These are phyloP conservation scores for Pectinophora gossypiella DNA, from an alignment of 1,140 invertebrate genomes.

Conservation along the genomic window DNA sequence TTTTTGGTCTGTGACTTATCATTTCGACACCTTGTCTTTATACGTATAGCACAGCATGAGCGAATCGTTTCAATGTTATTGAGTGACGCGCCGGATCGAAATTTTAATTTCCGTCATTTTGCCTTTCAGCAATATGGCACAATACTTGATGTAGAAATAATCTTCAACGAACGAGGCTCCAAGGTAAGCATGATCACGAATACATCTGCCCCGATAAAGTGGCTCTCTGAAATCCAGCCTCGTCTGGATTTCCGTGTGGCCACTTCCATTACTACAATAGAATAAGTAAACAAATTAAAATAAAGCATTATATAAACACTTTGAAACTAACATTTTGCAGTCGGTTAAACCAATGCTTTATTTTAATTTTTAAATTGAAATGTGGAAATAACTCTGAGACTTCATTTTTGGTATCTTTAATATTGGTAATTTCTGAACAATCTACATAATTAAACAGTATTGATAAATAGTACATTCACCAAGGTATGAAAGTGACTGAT, in stretches of 20 bases:
- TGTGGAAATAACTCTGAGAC: too few species aligned
- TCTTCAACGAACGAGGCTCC: constrained; percentile 99
- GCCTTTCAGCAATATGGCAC: constrained; percentile 96
- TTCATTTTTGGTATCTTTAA: too few species aligned
- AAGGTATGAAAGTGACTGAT: too few species aligned
- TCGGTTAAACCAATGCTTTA: too few species aligned
- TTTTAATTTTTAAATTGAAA: too few species aligned
- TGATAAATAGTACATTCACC: too few species aligned
- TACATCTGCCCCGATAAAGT: constrained; percentile 23
- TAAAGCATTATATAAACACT: not conserved
- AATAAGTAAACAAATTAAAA: not conserved
- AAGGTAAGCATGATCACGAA: constrained; percentile 87
- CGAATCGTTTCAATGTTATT: constrained; percentile 21
- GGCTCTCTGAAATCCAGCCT: constrained; percentile 49
- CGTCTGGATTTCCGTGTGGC: constrained; percentile 42
- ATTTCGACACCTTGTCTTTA: not conserved
- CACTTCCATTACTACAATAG: constrained; percentile 19
- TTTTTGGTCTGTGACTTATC: too few species aligned
- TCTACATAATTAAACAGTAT: not conserved
- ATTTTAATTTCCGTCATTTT: constrained; percentile 59
- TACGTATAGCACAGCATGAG: constrained; percentile 37
- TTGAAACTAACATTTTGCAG: too few species aligned
- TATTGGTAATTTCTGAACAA: too few species aligned
- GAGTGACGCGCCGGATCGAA: constrained; percentile 11
- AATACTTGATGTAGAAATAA: constrained; percentile 99